Conservation (phyloP, 1,140 invertebrate species). For the Zaprionus davidi region DNA sequence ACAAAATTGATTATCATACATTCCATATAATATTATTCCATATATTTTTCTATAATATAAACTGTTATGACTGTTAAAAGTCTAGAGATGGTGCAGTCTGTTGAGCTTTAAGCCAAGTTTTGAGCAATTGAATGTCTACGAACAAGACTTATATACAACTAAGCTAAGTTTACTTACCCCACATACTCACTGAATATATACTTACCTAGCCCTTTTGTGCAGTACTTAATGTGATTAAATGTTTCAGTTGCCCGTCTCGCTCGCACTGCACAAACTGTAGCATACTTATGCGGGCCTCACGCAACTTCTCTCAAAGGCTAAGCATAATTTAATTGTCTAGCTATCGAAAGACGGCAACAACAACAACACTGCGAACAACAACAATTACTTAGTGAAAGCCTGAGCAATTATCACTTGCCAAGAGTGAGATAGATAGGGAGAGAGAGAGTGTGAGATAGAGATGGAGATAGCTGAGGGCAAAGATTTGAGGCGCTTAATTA, state of each 20-base stretch:
- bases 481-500: slow-evolving; percentile 66
- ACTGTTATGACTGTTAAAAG: too few relatives aligned
- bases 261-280: slow-evolving; percentile 18
- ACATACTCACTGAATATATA: not conserved
- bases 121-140: too few relatives aligned
- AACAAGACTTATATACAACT: not conserved
- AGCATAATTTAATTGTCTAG: slow-evolving; percentile 69
- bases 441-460: not conserved
- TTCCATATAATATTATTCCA: too few relatives aligned
- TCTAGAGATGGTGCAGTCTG: too few relatives aligned
- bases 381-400: slow-evolving; percentile 13
- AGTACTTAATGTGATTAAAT: not conserved
- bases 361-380: slow-evolving; percentile 13
- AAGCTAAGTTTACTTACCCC: not conserved
- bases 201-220: not conserved
- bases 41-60: too few relatives aligned
- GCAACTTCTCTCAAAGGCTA: slow-evolving; percentile 20
- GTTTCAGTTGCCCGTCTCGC: not conserved
- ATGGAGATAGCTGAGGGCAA: slow-evolving; percentile 7
- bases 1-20: too few relatives aligned
- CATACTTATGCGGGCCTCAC: slow-evolving; percentile 59
- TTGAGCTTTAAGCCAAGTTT: too few relatives aligned
- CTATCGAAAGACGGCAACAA: slow-evolving; percentile 52
- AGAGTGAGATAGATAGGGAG: slow-evolving; percentile 8
- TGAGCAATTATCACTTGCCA: slow-evolving; percentile 57